These are phyloP conservation scores for Nipponacmea schrenckii DNA, from an alignment of 2,888 invertebrate species.

Conservation along the genomic window DNA sequence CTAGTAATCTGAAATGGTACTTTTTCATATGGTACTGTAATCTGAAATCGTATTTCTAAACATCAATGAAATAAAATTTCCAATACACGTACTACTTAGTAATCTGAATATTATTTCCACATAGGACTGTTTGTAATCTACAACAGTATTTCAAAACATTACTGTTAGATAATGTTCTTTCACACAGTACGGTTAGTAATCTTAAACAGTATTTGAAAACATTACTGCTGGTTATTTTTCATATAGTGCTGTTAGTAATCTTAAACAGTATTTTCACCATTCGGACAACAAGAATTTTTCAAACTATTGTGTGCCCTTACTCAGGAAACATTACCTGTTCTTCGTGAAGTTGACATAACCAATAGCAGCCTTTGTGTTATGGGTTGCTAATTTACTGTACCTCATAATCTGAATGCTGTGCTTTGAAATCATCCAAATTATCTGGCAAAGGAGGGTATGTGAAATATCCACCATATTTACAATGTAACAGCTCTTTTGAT, in stretches of 20 bases:
- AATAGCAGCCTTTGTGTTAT: too few relatives aligned
- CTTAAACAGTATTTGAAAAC: conserved; percentile 21
- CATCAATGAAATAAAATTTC: too few relatives aligned
- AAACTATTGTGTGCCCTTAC: too few relatives aligned
- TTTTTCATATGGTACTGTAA: conserved; percentile 29
- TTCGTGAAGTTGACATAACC: too few relatives aligned
- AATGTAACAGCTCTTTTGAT: not conserved
- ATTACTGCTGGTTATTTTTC: conserved; percentile 32
- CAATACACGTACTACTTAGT: too few relatives aligned
- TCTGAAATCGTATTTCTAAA: conserved; percentile 39
- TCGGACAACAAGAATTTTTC: too few relatives aligned
- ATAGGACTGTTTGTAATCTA: conserved; percentile 38
- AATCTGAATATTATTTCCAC: conserved; percentile 33
- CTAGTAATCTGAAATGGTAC: conserved; percentile 30
- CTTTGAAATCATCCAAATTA: conserved; percentile 20
- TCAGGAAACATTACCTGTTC: too few relatives aligned
- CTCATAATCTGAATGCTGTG: conserved; percentile 17
- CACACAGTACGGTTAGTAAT: conserved; percentile 32
- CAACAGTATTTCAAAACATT: conserved; percentile 33
- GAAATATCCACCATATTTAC: conserved; percentile 29
- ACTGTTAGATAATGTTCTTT: conserved; percentile 30
- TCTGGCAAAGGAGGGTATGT: conserved; percentile 34
- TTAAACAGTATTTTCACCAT: conserved; percentile 14
- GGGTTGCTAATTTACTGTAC: conserved; percentile 1
- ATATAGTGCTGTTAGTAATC: conserved; percentile 38